Evolutionary conservation across 2,797 vertebrate species (phyloP).

Genomic region (Danio tinwini): DNA sequence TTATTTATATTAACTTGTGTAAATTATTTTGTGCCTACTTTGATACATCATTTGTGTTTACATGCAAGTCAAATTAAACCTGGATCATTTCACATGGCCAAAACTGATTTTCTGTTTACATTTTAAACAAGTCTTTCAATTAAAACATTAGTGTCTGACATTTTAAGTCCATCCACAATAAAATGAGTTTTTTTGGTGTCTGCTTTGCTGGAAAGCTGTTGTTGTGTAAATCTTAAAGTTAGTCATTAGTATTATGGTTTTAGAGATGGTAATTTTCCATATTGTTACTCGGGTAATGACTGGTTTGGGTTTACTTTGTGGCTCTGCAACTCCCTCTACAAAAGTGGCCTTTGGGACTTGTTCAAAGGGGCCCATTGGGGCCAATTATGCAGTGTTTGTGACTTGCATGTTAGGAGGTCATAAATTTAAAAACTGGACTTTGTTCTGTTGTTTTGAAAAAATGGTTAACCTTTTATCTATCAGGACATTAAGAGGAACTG

Average conservation of each 20-base stretch:
- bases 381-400: conserved; percentile 34
- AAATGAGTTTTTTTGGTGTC: neutral
- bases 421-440: conserved; percentile 5
- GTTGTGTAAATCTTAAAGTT: neutral
- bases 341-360: neutral
- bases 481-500: neutral
- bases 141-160: neutral
- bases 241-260: neutral
- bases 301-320: neutral
- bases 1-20: too few relatives aligned
- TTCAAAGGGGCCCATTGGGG: neutral
- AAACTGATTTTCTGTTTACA: too few relatives aligned
- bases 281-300: neutral
- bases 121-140: too few relatives aligned
- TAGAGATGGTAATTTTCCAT: neutral
- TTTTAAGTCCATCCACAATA: neutral
- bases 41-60: too few relatives aligned
- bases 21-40: too few relatives aligned
- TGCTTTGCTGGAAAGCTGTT: neutral
- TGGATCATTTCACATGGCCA: too few relatives aligned
- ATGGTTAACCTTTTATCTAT: neutral
- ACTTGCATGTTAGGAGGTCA: neutral
- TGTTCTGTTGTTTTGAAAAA: neutral
- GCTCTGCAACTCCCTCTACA: neutral
- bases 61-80: too few relatives aligned